Evolutionary conservation across 2,797 vertebrate species (phyloP).

Genomic region (Hirundo rustica): DNA sequence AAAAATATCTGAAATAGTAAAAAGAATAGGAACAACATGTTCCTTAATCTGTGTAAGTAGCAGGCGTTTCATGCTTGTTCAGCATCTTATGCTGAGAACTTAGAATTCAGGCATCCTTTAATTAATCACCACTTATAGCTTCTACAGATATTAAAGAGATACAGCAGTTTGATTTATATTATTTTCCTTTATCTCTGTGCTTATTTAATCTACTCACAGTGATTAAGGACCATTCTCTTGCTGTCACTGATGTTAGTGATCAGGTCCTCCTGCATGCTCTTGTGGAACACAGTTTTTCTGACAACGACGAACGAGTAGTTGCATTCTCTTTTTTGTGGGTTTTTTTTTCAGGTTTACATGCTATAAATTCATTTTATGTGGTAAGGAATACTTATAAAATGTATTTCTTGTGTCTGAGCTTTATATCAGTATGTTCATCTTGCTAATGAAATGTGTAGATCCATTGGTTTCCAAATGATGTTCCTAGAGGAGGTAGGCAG

Average conservation of each 20-base stretch:
- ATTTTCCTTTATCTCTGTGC: slow-evolving; percentile 43
- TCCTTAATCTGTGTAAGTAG: background rate
- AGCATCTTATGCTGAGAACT: background rate
- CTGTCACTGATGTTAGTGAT: slow-evolving; percentile 19
- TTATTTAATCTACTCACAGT: slow-evolving; percentile 28
- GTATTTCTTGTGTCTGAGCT: background rate
- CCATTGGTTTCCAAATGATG: background rate
- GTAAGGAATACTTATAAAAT: background rate
- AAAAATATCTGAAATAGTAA: background rate
- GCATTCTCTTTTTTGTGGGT: background rate
- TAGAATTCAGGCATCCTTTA: slow-evolving; percentile 11
- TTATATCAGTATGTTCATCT: background rate
- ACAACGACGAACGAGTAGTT: background rate
- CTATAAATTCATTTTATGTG: background rate
- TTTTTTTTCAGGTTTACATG: background rate
- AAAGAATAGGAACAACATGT: background rate
- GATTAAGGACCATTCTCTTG: slow-evolving; percentile 52
- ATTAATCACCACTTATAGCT: slow-evolving; percentile 30
- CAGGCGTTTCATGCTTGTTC: background rate
- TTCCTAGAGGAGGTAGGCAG: background rate
- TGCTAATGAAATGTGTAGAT: background rate
- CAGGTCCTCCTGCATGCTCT: background rate
- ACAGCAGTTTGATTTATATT: slow-evolving; percentile 50
- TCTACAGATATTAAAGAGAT: slow-evolving; percentile 16
- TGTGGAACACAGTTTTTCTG: background rate